Percentiles rank a stretch among this genome's conserved stretches.
Conservation (phyloP, 2,797 vertebrate genomes). For the Tapera naevia region DNA sequence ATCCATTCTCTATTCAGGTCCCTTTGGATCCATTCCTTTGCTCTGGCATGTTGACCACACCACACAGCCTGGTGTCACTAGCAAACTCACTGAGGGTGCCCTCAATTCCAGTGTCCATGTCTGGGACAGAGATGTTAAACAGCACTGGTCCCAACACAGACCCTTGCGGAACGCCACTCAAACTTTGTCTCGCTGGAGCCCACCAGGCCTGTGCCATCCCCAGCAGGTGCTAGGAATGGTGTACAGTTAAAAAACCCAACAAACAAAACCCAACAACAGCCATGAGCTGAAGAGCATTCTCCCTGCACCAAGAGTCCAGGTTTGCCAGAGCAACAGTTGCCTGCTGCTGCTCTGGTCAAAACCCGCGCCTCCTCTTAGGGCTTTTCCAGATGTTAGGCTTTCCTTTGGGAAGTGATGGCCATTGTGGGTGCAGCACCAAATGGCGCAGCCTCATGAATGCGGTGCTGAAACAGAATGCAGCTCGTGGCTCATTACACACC, state of each 20-base stretch:
- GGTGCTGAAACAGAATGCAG: not conserved
- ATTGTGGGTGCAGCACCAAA: not conserved
- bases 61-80: too few relatives aligned
- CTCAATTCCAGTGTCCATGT: too few relatives aligned
- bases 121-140: too few relatives aligned
- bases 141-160: too few relatives aligned
- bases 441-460: too few relatives aligned
- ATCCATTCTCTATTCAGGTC: too few relatives aligned
- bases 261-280: not conserved
- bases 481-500: accelerated
- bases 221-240: not conserved
- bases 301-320: not conserved
- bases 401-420: not conserved
- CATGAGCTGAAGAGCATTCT: not conserved
- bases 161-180: too few relatives aligned
- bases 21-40: too few relatives aligned
- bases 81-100: too few relatives aligned
- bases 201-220: not conserved
- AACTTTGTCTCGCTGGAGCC: not conserved
- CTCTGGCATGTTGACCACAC: too few relatives aligned
- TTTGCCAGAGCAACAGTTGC: not conserved
- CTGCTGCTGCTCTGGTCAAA: not conserved
- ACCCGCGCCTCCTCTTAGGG: accelerated
- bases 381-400: not conserved
- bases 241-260: not conserved